Conservation (phyloP, 1,140 invertebrate genomes). For the Leucophenga varia region DNA sequence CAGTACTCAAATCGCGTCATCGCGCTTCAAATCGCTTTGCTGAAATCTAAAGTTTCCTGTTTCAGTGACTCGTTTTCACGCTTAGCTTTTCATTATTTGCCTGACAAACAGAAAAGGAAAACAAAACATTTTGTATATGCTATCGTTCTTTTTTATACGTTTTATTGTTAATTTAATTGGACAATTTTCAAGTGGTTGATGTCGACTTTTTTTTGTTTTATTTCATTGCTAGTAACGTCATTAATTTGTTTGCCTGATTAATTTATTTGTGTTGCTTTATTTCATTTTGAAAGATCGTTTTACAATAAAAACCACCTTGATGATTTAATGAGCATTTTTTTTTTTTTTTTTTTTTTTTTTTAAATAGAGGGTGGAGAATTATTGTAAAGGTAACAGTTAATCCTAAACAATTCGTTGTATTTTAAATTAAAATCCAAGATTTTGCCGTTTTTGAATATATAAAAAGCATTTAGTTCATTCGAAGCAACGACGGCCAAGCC, state of each 20-base stretch:
- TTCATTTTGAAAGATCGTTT: conserved; percentile 7
- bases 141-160: conserved; percentile 2
- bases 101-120: no score
- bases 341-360: no score
- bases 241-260: conserved; percentile 19
- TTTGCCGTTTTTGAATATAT: no score
- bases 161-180: conserved; percentile 53
- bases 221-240: conserved; percentile 10
- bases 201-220: no score
- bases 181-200: conserved; percentile 36
- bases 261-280: conserved; percentile 7
- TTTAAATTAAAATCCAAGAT: no score
- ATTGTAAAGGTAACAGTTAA: no score
- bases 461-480: no score
- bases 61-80: conserved; percentile 11
- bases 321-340: conserved; percentile 9
- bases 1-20: conserved; percentile 37
- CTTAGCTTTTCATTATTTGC: no score
- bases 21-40: conserved; percentile 36
- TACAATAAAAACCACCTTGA: conserved; percentile 22
- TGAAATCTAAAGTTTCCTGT: conserved; percentile 36
- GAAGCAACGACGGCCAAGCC: no score
- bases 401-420: no score
- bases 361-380: no score
- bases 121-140: no score